phyloP scores from a whole-genome alignment of 2,113 vertebrate genomes.

The Scopus umbretta region DNA sequence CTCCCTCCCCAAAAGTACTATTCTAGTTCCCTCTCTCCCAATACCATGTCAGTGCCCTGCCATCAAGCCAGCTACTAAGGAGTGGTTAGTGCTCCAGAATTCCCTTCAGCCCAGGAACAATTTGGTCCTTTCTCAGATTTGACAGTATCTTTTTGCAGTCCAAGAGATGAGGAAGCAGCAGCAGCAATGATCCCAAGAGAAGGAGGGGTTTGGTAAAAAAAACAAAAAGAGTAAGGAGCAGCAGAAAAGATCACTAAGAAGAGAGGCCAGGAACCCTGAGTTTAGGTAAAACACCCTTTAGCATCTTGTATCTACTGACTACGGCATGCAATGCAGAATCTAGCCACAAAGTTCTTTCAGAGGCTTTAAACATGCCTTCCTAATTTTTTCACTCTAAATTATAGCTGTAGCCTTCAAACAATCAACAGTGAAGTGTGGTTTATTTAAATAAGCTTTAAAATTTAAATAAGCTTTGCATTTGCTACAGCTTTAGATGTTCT shows the following conservation, averaged over 20 bases:
- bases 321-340: neutral
- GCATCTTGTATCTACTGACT: neutral
- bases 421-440: neutral
- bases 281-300: neutral
- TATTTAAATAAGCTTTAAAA: neutral
- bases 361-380: neutral
- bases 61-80: neutral
- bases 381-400: neutral
- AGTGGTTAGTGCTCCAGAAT: neutral
- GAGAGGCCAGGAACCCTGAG: neutral
- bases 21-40: neutral
- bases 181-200: conserved; percentile 2
- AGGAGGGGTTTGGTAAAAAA: neutral
- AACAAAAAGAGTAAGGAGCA: neutral
- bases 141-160: neutral
- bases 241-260: neutral
- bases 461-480: neutral
- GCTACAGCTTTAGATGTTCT: neutral
- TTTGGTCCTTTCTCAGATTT: neutral
- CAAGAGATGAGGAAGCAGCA: conserved; percentile 16
- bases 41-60: neutral
- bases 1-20: neutral
- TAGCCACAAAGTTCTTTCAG: neutral
- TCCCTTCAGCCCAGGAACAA: neutral
- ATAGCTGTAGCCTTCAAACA: neutral